Evolutionary conservation across 2,797 vertebrate species (phyloP).

Genomic region (Meda fulgida): DNA sequence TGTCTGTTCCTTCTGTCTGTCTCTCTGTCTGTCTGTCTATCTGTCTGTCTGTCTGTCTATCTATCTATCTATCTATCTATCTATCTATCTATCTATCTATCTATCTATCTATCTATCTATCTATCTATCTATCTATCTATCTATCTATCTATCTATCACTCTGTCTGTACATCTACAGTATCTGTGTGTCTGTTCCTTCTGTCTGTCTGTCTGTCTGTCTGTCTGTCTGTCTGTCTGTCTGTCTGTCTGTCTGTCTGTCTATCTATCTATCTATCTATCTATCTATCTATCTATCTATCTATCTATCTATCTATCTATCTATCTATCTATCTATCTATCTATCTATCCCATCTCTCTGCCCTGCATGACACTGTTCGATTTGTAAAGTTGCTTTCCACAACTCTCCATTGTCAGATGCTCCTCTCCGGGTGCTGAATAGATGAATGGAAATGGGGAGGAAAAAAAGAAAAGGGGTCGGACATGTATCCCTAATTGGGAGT

Average conservation of each 20-base stretch:
- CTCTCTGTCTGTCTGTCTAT: fast-evolving
- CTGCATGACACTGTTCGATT: conserved; percentile 53
- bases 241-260: too few relatives aligned
- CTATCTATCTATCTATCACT: too few relatives aligned
- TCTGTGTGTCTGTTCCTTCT: too few relatives aligned
- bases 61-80: too few relatives aligned
- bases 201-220: too few relatives aligned
- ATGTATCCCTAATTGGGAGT: conserved; percentile 73
- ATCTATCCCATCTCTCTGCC: background rate
- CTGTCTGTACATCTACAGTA: too few relatives aligned
- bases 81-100: too few relatives aligned
- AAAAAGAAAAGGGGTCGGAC: conserved; percentile 70
- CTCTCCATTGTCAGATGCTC: conserved; percentile 67
- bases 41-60: too few relatives aligned
- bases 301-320: background rate
- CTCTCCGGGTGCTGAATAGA: conserved; percentile 61
- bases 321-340: background rate
- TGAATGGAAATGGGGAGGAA: conserved; percentile 61
- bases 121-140: too few relatives aligned
- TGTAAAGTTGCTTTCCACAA: conserved; percentile 71
- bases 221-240: fast-evolving
- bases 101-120: too few relatives aligned
- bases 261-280: background rate
- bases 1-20: too few relatives aligned
- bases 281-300: background rate